Evolutionary conservation across 2,888 invertebrate genomes (phyloP).

Genomic region (Tinea pellionella): DNA sequence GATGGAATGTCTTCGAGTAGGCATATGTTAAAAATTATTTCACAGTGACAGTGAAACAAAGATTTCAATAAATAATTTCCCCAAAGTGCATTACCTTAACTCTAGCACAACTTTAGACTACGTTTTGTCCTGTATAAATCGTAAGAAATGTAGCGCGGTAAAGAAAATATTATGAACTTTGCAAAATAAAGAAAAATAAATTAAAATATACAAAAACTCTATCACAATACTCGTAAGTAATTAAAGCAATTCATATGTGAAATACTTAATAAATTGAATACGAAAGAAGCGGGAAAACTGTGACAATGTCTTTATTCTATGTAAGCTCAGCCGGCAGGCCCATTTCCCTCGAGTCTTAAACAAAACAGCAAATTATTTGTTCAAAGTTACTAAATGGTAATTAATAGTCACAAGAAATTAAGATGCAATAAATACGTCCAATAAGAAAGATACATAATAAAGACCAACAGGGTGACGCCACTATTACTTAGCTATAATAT

Average conservation of each 20-base stretch:
- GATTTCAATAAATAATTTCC: conserved; percentile 37
- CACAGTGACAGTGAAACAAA: conserved; percentile 11
- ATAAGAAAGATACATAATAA: conserved; percentile 31
- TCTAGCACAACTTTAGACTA: conserved; percentile 61
- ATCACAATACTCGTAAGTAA: conserved; percentile 71
- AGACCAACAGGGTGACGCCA: conserved; percentile 32
- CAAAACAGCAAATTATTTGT: conserved; percentile 15
- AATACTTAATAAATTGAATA: conserved; percentile 63
- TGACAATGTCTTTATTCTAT: conserved; percentile 24
- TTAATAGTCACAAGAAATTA: conserved; percentile 38
- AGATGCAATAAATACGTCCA: conserved; percentile 41
- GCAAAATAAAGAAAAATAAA: conserved; percentile 68
- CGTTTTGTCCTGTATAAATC: conserved; percentile 48
- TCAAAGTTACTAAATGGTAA: conserved; percentile 31
- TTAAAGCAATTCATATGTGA: conserved; percentile 69
- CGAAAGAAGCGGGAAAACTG: conserved; percentile 44
- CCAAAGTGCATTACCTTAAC: conserved; percentile 55
- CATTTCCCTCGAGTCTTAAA: conserved; percentile 12
- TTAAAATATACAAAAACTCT: conserved; percentile 70
- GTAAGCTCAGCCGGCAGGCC: conserved; percentile 18
- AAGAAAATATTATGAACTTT: conserved; percentile 49
- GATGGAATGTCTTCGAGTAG: conserved; percentile 52
- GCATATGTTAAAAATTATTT: conserved; percentile 14
- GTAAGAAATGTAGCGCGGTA: conserved; percentile 62
- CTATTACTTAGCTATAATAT: conserved; percentile 55